These are phyloP conservation scores for Taenioides sp. DNA, from an alignment of 2,797 vertebrate species.

Conservation along the genomic window DNA sequence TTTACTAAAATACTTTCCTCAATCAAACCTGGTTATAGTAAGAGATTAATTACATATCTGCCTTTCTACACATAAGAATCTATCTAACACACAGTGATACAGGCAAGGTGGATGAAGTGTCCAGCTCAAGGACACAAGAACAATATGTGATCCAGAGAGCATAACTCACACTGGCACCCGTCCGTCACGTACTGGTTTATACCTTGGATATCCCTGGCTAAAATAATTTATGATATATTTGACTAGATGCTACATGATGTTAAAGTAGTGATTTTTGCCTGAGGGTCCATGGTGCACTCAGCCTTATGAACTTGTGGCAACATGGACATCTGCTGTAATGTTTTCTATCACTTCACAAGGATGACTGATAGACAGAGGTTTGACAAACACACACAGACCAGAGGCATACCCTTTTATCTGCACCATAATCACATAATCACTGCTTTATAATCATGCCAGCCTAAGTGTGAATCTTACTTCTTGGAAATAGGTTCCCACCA, in stretches of 20 bases:
- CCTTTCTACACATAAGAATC: no score
- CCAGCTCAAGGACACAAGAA: neutral
- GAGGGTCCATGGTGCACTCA: constrained; percentile 43
- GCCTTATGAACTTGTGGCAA: constrained; percentile 50
- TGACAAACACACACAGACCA: constrained; percentile 5
- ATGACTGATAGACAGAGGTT: constrained; percentile 17
- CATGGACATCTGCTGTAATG: constrained; percentile 40
- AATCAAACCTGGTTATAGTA: no score
- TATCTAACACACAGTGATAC: no score
- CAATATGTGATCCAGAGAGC: no score
- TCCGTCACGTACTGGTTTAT: neutral
- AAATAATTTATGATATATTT: neutral
- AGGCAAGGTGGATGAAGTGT: neutral
- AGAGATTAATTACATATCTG: no score
- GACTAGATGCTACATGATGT: neutral
- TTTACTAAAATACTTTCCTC: no score
- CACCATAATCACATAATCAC: constrained; percentile 15
- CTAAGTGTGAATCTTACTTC: neutral
- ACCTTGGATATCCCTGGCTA: neutral
- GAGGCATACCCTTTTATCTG: constrained; percentile 1
- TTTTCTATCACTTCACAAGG: constrained; percentile 37
- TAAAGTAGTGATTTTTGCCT: neutral
- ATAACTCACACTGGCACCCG: neutral
- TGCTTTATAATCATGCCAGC: neutral
- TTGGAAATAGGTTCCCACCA: neutral